Percentiles rank a stretch among this genome's conserved stretches.
phyloP scores from a whole-genome alignment of 2,113 vertebrate genomes.

The Forbesichthys agassizii region DNA sequence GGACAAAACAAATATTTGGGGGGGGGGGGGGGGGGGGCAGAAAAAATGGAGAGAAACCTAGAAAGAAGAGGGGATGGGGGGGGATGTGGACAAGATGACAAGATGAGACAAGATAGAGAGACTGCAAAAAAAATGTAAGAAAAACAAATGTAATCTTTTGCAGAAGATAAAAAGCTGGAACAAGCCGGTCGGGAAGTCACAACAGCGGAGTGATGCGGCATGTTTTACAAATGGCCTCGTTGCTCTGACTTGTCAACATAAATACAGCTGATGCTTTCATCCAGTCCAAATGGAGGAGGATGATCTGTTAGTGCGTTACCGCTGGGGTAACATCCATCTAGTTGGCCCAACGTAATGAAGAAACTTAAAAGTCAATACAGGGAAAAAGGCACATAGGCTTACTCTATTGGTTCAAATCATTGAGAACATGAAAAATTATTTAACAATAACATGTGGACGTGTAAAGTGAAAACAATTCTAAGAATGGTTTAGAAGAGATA shows the following conservation, averaged over 20 bases:
- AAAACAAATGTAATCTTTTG: constrained; percentile 17
- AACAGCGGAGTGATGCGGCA: constrained; percentile 15
- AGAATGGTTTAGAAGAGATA: too few relatives aligned
- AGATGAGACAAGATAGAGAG: too few relatives aligned
- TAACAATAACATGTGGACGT: not conserved
- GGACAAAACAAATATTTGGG: too few relatives aligned
- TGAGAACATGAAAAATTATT: not conserved
- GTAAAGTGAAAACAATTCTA: too few relatives aligned
- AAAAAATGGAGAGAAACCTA: too few relatives aligned
- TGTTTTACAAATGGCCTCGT: constrained; percentile 28
- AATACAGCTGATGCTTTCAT: constrained; percentile 38
- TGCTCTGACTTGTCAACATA: constrained; percentile 23
- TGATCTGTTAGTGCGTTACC: constrained; percentile 21
- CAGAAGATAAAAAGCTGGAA: constrained; percentile 26
- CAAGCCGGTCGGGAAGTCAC: constrained; percentile 21
- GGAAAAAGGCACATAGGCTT: too few relatives aligned
- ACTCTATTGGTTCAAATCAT: not conserved
- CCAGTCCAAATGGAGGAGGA: constrained; percentile 29
- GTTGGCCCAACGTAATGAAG: not conserved
- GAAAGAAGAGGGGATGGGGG: too few relatives aligned
- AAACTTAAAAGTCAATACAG: not conserved
- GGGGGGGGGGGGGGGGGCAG: too few relatives aligned
- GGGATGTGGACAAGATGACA: too few relatives aligned
- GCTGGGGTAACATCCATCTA: constrained; percentile 9
- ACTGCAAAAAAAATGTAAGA: too few relatives aligned